A percentile compares a stretch with the other conserved stretches of the same genome.
These are phyloP conservation scores for Myiotriccus ornatus DNA, from an alignment of 2,797 vertebrate genomes.

Conservation along the genomic window DNA sequence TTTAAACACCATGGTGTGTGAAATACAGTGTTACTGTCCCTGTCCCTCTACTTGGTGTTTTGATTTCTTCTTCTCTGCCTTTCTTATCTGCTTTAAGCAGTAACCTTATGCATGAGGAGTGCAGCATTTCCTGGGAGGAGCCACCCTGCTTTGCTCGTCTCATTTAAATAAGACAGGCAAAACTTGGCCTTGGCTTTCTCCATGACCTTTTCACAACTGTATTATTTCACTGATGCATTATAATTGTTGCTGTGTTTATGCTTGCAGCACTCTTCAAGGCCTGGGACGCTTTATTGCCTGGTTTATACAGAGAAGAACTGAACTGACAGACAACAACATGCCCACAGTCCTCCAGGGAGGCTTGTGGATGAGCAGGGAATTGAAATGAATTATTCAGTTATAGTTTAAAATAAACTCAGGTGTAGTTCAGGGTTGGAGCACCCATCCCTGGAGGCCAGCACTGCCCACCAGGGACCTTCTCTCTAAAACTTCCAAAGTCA, in stretches of 20 bases:
- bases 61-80: not conserved
- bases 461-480: not conserved
- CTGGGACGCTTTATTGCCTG: not conserved
- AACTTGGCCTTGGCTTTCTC: not conserved
- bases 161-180: not conserved
- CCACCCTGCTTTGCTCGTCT: not conserved
- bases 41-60: not conserved
- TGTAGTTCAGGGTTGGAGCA: not conserved
- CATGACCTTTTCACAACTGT: not conserved
- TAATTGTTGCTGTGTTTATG: not conserved
- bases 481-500: not conserved
- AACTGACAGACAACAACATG: not conserved
- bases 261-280: not conserved
- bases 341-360: not conserved
- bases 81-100: not conserved
- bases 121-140: not conserved
- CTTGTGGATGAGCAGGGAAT: not conserved
- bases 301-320: not conserved
- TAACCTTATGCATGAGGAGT: not conserved
- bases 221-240: not conserved
- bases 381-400: not conserved
- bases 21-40: not conserved
- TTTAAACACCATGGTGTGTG: not conserved
- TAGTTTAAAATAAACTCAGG: not conserved
- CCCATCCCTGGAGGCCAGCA: not conserved